Evolutionary conservation across 2,888 invertebrate species (phyloP).

Genomic region (Lissocephala sabroskyi): DNA sequence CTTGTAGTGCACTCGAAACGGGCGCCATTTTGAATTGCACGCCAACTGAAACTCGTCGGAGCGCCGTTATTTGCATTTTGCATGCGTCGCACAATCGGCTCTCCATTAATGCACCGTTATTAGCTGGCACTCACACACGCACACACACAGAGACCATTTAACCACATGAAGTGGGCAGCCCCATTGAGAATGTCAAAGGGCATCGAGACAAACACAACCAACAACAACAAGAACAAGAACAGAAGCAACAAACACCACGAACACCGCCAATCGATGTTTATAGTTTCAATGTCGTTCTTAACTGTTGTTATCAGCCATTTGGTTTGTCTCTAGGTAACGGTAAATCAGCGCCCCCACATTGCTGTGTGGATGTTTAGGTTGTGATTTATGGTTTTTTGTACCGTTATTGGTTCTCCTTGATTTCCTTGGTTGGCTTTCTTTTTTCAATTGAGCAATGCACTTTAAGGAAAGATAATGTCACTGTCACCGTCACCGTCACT

Average conservation of each 20-base stretch:
- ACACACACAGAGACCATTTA: background rate
- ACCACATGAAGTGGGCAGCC: background rate
- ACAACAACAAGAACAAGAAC: background rate
- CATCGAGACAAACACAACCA: background rate
- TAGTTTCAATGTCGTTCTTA: slow-evolving; percentile 55
- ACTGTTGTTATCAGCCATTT: slow-evolving; percentile 8
- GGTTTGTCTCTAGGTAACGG: slow-evolving; percentile 4
- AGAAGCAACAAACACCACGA: background rate
- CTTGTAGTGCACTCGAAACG: slow-evolving; percentile 16
- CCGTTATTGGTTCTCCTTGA: slow-evolving; percentile 14
- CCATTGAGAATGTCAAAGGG: too few relatives aligned
- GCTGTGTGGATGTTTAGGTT: background rate
- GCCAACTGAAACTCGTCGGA: background rate
- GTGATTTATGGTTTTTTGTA: slow-evolving; percentile 2
- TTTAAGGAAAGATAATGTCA: slow-evolving; percentile 27
- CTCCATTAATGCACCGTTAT: slow-evolving; percentile 42
- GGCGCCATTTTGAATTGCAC: slow-evolving; percentile 4
- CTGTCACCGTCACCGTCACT: background rate
- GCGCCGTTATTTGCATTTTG: slow-evolving; percentile 2
- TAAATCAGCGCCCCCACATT: background rate
- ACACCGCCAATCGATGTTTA: slow-evolving; percentile 51
- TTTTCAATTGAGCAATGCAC: slow-evolving; percentile 40
- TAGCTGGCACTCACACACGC: slow-evolving; percentile 19
- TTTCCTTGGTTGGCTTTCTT: slow-evolving; percentile 12
- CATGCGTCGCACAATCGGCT: background rate